Conservation (phyloP, 2,113 vertebrate genomes). For the Trachemys scripta region DNA sequence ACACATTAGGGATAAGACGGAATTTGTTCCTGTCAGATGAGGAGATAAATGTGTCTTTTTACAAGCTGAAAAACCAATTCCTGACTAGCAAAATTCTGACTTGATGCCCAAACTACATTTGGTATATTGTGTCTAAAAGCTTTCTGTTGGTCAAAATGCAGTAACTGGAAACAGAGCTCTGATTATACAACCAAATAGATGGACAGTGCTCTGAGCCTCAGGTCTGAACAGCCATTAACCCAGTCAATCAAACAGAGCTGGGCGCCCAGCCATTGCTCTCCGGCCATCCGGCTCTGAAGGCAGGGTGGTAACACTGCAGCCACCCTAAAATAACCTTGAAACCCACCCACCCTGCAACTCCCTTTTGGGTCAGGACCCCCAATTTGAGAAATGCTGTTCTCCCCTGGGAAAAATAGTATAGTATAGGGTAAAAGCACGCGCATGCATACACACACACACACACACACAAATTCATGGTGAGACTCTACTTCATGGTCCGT, state of each 20-base stretch:
- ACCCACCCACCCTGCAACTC: no score
- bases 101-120: background rate
- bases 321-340: no score
- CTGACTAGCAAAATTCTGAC: background rate
- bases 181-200: background rate
- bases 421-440: no score
- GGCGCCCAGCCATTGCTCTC: no score
- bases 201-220: background rate
- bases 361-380: no score
- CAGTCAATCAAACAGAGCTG: background rate
- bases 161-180: background rate
- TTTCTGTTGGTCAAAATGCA: background rate
- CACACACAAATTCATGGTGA: no score
- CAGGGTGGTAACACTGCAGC: no score
- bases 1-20: background rate
- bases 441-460: rapidly evolving
- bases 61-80: background rate
- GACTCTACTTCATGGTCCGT: no score
- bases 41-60: background rate
- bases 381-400: no score
- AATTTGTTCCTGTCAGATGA: background rate
- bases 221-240: background rate
- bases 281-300: no score
- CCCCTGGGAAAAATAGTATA: no score
- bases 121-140: background rate